A percentile compares a stretch with the other conserved stretches of the same genome.
phyloP scores from a whole-genome alignment of 2,888 invertebrate genomes.

The Drosophila meridionalis region DNA sequence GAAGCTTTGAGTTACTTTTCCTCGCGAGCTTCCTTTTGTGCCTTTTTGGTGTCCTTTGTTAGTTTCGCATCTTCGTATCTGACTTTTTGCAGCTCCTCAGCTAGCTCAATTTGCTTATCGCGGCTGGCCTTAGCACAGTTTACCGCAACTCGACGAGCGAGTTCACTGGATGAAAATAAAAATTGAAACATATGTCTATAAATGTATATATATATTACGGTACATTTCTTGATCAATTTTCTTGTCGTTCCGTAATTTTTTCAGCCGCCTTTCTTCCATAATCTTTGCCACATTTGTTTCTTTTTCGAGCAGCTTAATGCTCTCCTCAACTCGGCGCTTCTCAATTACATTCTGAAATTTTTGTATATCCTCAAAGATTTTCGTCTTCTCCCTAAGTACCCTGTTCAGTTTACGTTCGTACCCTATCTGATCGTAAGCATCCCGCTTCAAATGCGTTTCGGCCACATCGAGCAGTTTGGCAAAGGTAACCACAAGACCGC shows the following conservation, averaged over 20 bases:
- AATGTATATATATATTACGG: not conserved
- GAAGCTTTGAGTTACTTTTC: conserved; percentile 73
- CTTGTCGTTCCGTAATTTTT: conserved; percentile 18
- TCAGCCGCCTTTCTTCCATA: conserved; percentile 19
- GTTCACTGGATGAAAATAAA: conserved; percentile 56
- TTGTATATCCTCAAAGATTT: conserved; percentile 23
- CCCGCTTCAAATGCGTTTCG: conserved; percentile 38
- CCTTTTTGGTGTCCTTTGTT: conserved; percentile 55
- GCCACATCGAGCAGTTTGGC: conserved; percentile 39
- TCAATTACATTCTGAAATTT: conserved; percentile 15
- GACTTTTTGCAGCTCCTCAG: conserved; percentile 60
- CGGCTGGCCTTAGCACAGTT: conserved; percentile 60
- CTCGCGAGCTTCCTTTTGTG: conserved; percentile 72
- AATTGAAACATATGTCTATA: not conserved
- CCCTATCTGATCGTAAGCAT: conserved; percentile 40
- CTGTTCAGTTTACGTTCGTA: conserved; percentile 47
- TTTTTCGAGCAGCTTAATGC: conserved; percentile 14
- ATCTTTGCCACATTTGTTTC: conserved; percentile 26
- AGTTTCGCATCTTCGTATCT: conserved; percentile 53
- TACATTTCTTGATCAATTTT: conserved; percentile 51
- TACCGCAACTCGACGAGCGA: conserved; percentile 59
- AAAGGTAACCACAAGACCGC: conserved; percentile 47
- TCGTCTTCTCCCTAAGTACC: conserved; percentile 43
- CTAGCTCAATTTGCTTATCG: conserved; percentile 65
- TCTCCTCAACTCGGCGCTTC: not conserved